Base-by-base conservation (phyloP, 1,140 invertebrate genomes). In the Halesus radiatus region DNA sequence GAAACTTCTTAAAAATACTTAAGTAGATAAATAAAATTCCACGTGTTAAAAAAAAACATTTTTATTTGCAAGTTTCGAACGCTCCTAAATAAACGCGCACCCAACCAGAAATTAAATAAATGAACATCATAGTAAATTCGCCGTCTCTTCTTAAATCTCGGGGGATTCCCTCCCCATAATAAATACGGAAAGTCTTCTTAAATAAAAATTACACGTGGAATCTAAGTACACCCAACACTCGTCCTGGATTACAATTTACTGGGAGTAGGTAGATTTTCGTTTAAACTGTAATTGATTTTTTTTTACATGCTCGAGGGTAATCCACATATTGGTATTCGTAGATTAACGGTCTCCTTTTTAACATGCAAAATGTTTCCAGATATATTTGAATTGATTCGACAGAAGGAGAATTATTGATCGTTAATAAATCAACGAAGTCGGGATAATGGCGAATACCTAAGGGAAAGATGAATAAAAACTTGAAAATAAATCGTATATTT, bases 131-230 rank as follows among this genome's bases (percentile, higher is more conserved):
- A 6, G 26, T 29, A 29, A n/a, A 64, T 26, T 29, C 22, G 62
- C 20, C 54, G 54, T 22, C n/a, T 72, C n/a, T 23, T 45, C 8
- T 50, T 53, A 52, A 72, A 53, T 50, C 68, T 26, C 68, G 0
- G 10, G 68, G 23, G 68, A 52, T 23, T 20, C 72, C 56, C 66
- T 76, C 73, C 79, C 79, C 53, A 52, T 37, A 37, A 37, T 45
- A 45, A 45, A 13, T 45, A 45, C 37, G 45, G 3, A 20, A 50
- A 75, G 62, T 53, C 32, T 66, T 70, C 50, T 80, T 80, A 80
- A 80, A 80, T 80, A 80, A 80, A 80, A 80, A 80, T 76, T 76
- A 80, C 79, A 70, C 79, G 45, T 62, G 68, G 75, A 76, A 54
- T 45, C 70, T 80, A 75, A 74, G 68, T 79, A 79, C 78, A 60